Base-by-base conservation (phyloP, 1,140 invertebrate species). In the Palaemon carinicauda region DNA sequence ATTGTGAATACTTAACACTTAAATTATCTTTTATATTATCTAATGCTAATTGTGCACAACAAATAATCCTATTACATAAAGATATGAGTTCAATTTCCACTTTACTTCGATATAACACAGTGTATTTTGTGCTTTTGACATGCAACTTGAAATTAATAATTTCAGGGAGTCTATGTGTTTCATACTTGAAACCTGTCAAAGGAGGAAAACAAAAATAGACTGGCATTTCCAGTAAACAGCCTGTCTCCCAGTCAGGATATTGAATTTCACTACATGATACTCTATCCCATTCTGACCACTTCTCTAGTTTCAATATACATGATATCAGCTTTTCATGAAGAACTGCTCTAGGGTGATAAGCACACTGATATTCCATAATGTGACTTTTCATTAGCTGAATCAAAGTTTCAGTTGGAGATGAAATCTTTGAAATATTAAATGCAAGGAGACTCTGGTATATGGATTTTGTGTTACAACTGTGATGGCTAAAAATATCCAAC, bases 1-100 rank as follows among this genome's bases (percentile, higher is more conserved):
- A 82, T 31, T 74, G 80, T 31, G 27, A 74, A 82, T 82, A 82
- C 54, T 74, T 82, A 9, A 82, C 31, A 4, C 65, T 15, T n/a
- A 82, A 27, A 82, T 54, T 82, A 21, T 82, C 41, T 31, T 27
- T 21, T 19, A 54, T 82, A 12, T 74, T 82, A 24, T 54, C 80
- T 50, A 82, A 31, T 29, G 80, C 51, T 74, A 51, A 29, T 17
- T 33, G 71, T 29, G 74, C 51, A 51, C 51, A 71, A 29, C 3
- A 52, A 24, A n/a, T 24, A 33, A 82, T 74, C 54, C 69, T 82
- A 0, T 74, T 50, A 24, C 73, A 52, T 4, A 82, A 4, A n/a
- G 80, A 82, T 33, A 82, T 52, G 3, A 82, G 10, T 29, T 82
- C 80, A 82, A 82, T 19, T 9, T 82, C 80, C 41, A 41, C 10